Evolutionary conservation across 1,140 invertebrate species (phyloP).

Genomic region (Drosophila fuyamai): DNA sequence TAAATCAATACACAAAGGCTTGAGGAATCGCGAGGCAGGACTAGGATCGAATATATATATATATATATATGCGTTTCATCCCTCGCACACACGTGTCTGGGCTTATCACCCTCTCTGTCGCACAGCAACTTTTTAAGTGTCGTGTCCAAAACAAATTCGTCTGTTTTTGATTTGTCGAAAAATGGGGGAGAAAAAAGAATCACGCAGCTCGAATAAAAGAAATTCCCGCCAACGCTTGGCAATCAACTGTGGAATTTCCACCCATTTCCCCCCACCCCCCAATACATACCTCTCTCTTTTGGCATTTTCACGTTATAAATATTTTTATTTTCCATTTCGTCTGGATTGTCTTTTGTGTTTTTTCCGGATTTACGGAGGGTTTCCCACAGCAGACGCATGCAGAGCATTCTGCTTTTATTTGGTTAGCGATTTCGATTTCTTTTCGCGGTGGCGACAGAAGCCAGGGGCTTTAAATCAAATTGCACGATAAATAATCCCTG

Average conservation of each 20-base stretch:
- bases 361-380: conserved; percentile 18
- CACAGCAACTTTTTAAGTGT: conserved; percentile 79
- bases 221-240: conserved; percentile 54
- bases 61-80: conserved; percentile 7
- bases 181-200: conserved; percentile 48
- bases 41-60: conserved; percentile 26
- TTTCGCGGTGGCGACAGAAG: conserved; percentile 37
- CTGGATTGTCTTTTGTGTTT: conserved; percentile 49
- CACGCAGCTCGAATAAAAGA: conserved; percentile 29
- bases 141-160: conserved; percentile 83
- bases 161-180: conserved; percentile 83
- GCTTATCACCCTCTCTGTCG: conserved; percentile 18
- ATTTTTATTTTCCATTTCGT: conserved; percentile 80
- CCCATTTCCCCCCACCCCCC: conserved; percentile 8
- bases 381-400: conserved; percentile 46
- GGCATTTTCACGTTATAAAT: conserved; percentile 81
- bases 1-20: conserved; percentile 74
- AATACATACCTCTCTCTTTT: conserved; percentile 23
- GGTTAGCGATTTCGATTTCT: conserved; percentile 64
- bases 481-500: conserved; percentile 60
- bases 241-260: conserved; percentile 62
- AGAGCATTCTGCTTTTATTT: conserved; percentile 37
- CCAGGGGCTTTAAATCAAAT: conserved; percentile 67
- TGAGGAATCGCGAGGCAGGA: conserved; percentile 16
- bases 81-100: conserved; percentile 64